phyloP scores from a whole-genome alignment of 2,113 vertebrate genomes.

The Tringa solitaria region DNA sequence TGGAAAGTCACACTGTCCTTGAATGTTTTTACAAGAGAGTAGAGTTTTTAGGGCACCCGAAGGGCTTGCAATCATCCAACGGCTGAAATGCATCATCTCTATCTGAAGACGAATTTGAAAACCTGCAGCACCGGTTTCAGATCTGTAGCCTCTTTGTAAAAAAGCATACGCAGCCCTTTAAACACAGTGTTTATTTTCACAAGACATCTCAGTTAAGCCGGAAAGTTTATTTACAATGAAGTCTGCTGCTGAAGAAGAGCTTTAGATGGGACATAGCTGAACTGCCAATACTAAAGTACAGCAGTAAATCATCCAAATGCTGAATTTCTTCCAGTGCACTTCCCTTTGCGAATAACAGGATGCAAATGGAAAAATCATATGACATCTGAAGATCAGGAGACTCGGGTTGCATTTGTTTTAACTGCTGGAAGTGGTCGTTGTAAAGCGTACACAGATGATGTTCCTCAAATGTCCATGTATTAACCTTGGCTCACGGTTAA shows the following conservation, averaged over 20 bases:
- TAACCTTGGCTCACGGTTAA: fast-evolving
- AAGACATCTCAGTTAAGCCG: background rate
- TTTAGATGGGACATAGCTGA: background rate
- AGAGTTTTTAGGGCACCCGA: background rate
- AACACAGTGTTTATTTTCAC: background rate
- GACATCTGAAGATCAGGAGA: background rate
- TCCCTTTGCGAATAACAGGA: background rate
- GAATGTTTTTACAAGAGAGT: background rate
- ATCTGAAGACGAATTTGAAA: background rate
- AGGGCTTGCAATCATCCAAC: background rate
- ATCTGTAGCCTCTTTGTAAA: background rate
- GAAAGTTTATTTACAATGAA: constrained; percentile 10
- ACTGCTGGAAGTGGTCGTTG: background rate
- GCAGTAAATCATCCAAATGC: background rate
- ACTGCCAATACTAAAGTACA: background rate
- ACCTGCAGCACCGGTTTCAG: background rate
- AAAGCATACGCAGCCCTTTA: background rate
- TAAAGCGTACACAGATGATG: background rate
- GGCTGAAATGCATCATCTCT: background rate
- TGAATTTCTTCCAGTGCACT: background rate
- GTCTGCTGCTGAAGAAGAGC: constrained; percentile 1
- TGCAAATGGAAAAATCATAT: background rate
- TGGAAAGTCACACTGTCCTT: background rate
- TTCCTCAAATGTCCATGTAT: background rate
- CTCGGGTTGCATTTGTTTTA: background rate